Evolutionary conservation across 2,113 vertebrate genomes (phyloP).

Genomic region (Guaruba guarouba): DNA sequence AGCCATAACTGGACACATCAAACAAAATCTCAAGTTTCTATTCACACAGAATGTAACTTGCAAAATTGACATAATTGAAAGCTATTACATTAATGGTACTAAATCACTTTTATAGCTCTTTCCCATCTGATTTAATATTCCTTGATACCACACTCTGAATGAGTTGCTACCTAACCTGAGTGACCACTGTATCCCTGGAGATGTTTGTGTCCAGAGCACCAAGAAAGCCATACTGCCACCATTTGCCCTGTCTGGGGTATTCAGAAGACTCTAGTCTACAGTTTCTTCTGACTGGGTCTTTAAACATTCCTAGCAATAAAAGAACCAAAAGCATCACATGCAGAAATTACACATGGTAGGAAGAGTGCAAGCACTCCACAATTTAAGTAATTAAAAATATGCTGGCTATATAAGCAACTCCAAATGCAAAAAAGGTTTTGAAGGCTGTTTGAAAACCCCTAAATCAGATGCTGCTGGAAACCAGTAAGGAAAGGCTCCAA

Average conservation of each 20-base stretch:
- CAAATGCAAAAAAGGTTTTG: neutral
- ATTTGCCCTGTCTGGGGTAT: neutral
- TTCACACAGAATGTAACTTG: neutral
- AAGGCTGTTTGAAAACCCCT: neutral
- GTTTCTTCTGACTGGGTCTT: neutral
- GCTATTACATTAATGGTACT: neutral
- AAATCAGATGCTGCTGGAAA: neutral
- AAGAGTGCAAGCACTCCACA: neutral
- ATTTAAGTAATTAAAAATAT: neutral
- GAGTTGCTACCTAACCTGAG: neutral
- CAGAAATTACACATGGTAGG: neutral
- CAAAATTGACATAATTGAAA: neutral
- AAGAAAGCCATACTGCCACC: neutral
- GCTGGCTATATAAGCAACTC: neutral
- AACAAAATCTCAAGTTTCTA: neutral
- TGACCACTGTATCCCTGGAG: neutral
- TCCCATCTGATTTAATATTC: neutral
- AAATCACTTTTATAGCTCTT: neutral
- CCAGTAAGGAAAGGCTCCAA: neutral
- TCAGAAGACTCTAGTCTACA: neutral
- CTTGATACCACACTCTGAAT: neutral
- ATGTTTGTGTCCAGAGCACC: neutral
- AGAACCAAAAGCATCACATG: neutral
- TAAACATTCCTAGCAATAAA: neutral
- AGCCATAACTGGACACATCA: neutral